phyloP scores from a whole-genome alignment of 2,888 invertebrate species.

The Yponomeuta cagnagella region DNA sequence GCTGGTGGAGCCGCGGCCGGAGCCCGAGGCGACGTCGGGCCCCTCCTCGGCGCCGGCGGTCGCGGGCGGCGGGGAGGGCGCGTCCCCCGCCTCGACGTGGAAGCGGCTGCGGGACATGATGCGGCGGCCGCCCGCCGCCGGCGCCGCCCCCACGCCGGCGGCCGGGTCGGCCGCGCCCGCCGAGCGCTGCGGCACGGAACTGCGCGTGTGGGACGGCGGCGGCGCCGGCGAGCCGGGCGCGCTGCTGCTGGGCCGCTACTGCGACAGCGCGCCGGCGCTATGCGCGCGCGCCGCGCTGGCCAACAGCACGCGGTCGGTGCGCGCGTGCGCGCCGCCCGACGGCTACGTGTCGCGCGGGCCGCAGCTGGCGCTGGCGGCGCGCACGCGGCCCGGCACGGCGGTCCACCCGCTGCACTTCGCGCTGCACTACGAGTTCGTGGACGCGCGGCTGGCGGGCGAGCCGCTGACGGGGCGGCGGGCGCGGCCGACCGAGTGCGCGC shows the following conservation, averaged over 20 bases:
- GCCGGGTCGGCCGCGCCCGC: conserved; percentile 21
- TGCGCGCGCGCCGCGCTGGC: conserved; percentile 88
- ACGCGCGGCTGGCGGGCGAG: conserved; percentile 85
- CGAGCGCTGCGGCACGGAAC: conserved; percentile 78
- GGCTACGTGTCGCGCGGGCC: conserved; percentile 80
- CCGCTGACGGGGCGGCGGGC: conserved; percentile 66
- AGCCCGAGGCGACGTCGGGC: conserved; percentile 40
- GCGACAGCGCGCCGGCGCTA: conserved; percentile 84
- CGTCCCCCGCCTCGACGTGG: conserved; percentile 11
- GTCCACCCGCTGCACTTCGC: conserved; percentile 85
- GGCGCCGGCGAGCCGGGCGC: conserved; percentile 59
- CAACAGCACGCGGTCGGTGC: conserved; percentile 83
- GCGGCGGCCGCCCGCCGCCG: conserved; percentile 14
- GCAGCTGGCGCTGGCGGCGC: conserved; percentile 56
- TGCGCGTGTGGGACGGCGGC: conserved; percentile 85
- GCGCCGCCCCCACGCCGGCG: conserved; percentile 17
- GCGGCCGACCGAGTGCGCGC: conserved; percentile 52
- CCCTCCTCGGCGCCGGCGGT: conserved; percentile 22
- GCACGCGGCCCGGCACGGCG: conserved; percentile 82
- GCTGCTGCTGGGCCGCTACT: conserved; percentile 79
- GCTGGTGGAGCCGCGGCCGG: conserved; percentile 68
- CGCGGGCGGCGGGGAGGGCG: conserved; percentile 19
- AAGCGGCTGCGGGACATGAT: conserved; percentile 16
- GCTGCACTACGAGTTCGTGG: conserved; percentile 88
- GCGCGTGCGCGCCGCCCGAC: conserved; percentile 87